Conservation (phyloP, 1,140 invertebrate genomes). For the Drosophila lowei region DNA sequence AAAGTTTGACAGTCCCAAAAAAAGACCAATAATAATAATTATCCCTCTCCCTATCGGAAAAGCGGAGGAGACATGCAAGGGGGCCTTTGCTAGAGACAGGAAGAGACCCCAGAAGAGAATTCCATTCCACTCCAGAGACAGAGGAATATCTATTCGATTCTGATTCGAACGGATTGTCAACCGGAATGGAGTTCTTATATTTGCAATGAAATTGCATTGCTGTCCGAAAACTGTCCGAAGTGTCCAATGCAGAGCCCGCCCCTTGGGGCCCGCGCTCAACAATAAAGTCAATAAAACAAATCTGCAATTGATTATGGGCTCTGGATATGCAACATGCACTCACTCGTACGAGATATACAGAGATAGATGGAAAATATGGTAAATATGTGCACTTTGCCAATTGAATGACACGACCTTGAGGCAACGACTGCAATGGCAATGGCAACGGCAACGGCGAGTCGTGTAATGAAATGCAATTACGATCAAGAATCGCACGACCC, state of each 20-base stretch:
- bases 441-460: constrained; percentile 33
- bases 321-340: constrained; percentile 29
- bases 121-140: too few relatives aligned
- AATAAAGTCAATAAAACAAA: constrained; percentile 74
- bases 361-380: neutral
- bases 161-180: too few relatives aligned
- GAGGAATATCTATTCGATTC: too few relatives aligned
- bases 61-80: too few relatives aligned
- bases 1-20: constrained; percentile 30
- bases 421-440: constrained; percentile 38
- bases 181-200: too few relatives aligned
- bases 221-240: constrained; percentile 41
- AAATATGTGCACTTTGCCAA: constrained; percentile 47
- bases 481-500: constrained; percentile 72
- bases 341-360: neutral
- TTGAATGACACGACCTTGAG: constrained; percentile 66
- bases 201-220: constrained; percentile 39
- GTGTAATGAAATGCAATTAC: constrained; percentile 82
- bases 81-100: too few relatives aligned
- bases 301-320: constrained; percentile 74
- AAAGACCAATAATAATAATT: too few relatives aligned
- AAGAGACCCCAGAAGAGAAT: too few relatives aligned
- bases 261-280: constrained; percentile 36
- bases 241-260: constrained; percentile 8
- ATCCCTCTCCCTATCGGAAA: too few relatives aligned